Evolutionary conservation across 1,140 invertebrate genomes (phyloP).

Genomic region (Drosophila yakuba): DNA sequence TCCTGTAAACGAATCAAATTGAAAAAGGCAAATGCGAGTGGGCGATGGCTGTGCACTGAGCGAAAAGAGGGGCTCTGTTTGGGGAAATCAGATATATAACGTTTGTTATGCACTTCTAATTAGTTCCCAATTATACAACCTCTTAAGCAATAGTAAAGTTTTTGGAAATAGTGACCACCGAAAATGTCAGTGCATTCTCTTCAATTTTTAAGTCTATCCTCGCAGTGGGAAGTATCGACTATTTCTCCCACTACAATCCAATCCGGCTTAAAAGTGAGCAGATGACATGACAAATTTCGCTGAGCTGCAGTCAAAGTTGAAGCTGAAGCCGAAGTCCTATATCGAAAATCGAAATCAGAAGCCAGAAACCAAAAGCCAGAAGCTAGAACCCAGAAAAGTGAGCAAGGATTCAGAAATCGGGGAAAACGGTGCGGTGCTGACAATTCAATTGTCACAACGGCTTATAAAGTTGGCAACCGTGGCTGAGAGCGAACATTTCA

Average conservation of each 20-base stretch:
- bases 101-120: too few species aligned
- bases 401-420: conserved; percentile 11
- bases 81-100: not conserved
- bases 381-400: conserved; percentile 1
- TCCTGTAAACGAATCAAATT: conserved; percentile 52
- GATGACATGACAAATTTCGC: conserved; percentile 56
- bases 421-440: conserved; percentile 18
- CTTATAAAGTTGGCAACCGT: conserved; percentile 54
- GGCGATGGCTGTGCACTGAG: not conserved
- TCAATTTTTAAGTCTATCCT: too few species aligned
- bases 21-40: conserved; percentile 42
- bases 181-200: too few species aligned
- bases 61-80: not conserved
- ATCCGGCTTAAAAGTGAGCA: conserved; percentile 30
- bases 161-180: too few species aligned
- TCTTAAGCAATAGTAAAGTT: too few species aligned
- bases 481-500: conserved; percentile 35
- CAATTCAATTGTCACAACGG: conserved; percentile 61
- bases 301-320: conserved; percentile 43
- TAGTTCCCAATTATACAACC: too few species aligned
- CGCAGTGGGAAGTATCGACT: too few species aligned
- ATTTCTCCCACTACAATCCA: conserved; percentile 24
- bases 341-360: conserved; percentile 7
- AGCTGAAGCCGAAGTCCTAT: conserved; percentile 18
- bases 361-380: conserved; percentile 6